Evolutionary conservation across 2,888 invertebrate species (phyloP), one percentile per base, ranked within the genome.

Genomic region (Mesochorus sp.): DNA sequence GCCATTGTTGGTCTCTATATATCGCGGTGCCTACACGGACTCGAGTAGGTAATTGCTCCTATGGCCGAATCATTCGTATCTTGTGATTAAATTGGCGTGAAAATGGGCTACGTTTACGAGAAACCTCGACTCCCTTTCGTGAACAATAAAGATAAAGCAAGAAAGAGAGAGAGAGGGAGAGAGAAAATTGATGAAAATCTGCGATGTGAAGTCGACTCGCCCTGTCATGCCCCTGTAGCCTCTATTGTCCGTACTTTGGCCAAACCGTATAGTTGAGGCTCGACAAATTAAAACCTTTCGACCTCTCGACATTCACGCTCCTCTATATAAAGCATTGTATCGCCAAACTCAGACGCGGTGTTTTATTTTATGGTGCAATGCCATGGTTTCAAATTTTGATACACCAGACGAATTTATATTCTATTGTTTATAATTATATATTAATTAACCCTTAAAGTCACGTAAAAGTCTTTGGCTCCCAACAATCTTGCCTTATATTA

Each of bases 81-180:
- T 66, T 64, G 70, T 78, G 74, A 74, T 78, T 74, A 74, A 78
- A 78, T 78, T 78, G 78, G 78, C 78, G 78, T 74, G 74, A 78
- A 78, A 74, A 78, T 78, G 64, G 74, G 57, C 74, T 59, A 49
- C 78, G 70, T 74, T 78, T 78, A 78, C 70, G 74, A 74, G 74
- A 66, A 59, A 39, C 26, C 39, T 59, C 26, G 42, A 44, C 59
- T 44, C 64, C 64, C 67, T 59, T 59, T 59, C 51, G 14, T 39
- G n/a, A 14, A 51, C 31, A 62, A 62, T 44, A 31, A 28, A 37
- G 4, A 17, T 28, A 49, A 2, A 19, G 19, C n/a, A 8, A 14
- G 3, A 10, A 8, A 47, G 47, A 34, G 67, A 3, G 53, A 42
- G 21, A 24, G 44, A 21, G 55, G 47, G 8, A 53, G 44, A 57